Percentiles rank a stretch among this genome's conserved stretches.
Conservation (phyloP, 2,797 vertebrate species). For the Picus viridis region DNA sequence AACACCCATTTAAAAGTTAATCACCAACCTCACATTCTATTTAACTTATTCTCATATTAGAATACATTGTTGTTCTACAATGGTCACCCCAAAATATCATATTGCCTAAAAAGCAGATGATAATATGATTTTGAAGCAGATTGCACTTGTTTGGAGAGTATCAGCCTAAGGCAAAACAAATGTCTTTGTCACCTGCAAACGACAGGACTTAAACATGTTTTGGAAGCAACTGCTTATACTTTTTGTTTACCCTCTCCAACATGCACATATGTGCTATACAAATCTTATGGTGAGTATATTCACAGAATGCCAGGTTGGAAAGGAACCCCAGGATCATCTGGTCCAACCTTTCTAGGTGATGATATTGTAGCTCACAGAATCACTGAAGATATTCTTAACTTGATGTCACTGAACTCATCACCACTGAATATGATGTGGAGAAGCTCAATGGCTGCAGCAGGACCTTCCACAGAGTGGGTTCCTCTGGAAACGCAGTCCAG, state of each 20-base stretch:
- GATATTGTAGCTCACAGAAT: too few relatives aligned
- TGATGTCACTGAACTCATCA: neutral
- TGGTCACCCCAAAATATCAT: accelerated
- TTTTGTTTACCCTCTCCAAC: neutral
- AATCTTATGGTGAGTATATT: accelerated
- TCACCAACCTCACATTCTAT: neutral
- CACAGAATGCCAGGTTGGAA: too few relatives aligned
- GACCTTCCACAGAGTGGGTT: neutral
- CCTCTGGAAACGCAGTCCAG: neutral
- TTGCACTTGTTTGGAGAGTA: accelerated
- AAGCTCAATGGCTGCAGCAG: neutral
- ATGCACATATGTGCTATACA: accelerated
- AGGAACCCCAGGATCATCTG: too few relatives aligned
- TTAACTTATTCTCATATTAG: neutral
- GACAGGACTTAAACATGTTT: neutral
- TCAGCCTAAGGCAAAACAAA: neutral
- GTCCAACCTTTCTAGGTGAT: too few relatives aligned
- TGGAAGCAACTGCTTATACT: accelerated
- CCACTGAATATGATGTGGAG: accelerated
- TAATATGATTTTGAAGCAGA: neutral
- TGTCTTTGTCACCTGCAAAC: neutral
- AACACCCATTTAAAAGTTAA: neutral
- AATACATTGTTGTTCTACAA: neutral
- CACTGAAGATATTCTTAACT: too few relatives aligned
- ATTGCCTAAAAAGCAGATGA: neutral